Percentiles rank a stretch among this genome's conserved stretches.
These are phyloP conservation scores for Pristionchus mayeri DNA, from an alignment of 2,888 invertebrate species.

Conservation along the genomic window DNA sequence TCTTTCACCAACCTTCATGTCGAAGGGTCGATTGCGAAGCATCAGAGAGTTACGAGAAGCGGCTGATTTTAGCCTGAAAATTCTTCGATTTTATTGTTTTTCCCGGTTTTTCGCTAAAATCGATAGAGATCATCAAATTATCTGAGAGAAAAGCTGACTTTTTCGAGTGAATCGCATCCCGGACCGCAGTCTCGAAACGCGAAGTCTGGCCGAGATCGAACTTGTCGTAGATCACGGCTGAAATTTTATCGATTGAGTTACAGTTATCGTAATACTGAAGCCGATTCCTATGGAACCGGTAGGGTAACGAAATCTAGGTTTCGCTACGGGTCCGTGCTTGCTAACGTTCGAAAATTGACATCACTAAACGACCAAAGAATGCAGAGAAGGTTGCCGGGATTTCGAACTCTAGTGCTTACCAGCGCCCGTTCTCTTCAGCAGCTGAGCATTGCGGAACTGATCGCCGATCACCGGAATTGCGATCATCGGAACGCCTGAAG, in stretches of 20 bases:
- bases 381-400: no score
- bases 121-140: not conserved
- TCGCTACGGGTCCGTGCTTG: no score
- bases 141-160: not conserved
- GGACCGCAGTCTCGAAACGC: not conserved
- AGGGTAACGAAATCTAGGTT: not conserved
- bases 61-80: not conserved
- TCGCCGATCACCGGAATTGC: constrained; percentile 34
- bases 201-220: not conserved
- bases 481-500: constrained; percentile 30
- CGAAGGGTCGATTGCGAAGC: constrained; percentile 23
- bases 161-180: not conserved
- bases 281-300: no score
- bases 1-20: constrained; percentile 38
- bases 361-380: no score
- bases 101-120: not conserved
- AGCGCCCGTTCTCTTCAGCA: not conserved
- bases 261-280: no score
- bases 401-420: no score
- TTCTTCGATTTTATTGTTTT: not conserved
- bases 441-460: constrained; percentile 34
- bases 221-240: constrained; percentile 42
- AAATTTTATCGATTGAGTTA: no score
- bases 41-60: not conserved
- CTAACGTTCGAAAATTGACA: no score